Evolutionary conservation across 2,113 vertebrate species (phyloP), one percentile per base, ranked within the genome.

Genomic region (Hepsetus odoe): DNA sequence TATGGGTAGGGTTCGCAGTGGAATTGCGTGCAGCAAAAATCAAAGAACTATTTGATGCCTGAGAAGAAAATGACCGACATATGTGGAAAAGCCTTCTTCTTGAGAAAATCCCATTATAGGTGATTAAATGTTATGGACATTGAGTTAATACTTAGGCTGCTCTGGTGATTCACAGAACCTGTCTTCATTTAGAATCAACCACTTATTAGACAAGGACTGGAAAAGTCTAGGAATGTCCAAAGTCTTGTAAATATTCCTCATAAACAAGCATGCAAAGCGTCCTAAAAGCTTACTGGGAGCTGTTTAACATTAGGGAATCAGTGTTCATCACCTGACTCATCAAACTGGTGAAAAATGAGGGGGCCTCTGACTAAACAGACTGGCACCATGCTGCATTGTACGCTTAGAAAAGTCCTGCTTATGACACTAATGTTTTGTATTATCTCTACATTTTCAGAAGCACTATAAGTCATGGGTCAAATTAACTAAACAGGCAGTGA

Each of bases 281-380:
- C 3, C 28, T 82, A 65, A 64, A 70, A 68, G 32, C 22, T 26
- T 40, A 44, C 40, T 77, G 55, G 72, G 30, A 85, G 73, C 79
- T 79, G 49, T 80, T 62, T 75, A 32, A 83, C 13, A 30, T 62
- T 22, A 20, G 18, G 62, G 51, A 85, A 53, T 77, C 42, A 77
- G 49, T 76, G 38, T 42, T 78, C 72, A 70, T 78, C 81, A 86
- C 56, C 74, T 86, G 86, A 77, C 70, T 61, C 76, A 61, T 33
- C 26, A 61, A 59, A 69, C 26, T 28, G 58, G n/a, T 42, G 26
- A 42, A 67, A 38, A 24, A 32, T 42, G 13, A 40, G 2, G 40
- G 61, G 33, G n/a, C 38, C n/a, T 38, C 32, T 32, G 38, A 32
- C 20, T 77, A 32, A 46, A 46, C n/a, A 46, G 53, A 46, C n/a